Evolutionary conservation across 2,888 invertebrate genomes (phyloP).

Genomic region (Pegoplata infirma): DNA sequence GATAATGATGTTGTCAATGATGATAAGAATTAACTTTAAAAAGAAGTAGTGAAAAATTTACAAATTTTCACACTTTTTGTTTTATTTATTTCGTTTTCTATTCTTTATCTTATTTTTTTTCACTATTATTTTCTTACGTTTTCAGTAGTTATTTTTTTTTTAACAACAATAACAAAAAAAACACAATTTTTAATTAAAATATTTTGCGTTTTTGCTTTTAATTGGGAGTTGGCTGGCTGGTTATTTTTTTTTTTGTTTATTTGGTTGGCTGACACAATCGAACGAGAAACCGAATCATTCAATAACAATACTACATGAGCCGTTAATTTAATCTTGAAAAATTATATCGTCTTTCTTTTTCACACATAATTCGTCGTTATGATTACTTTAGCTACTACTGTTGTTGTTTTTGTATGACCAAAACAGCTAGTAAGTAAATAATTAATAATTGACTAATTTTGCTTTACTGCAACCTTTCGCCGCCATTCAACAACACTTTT

Average conservation of each 20-base stretch:
- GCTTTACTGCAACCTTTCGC: constrained; percentile 19
- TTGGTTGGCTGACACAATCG: constrained; percentile 65
- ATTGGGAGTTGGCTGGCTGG: constrained; percentile 71
- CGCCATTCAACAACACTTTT: not conserved
- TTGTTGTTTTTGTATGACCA: constrained; percentile 38
- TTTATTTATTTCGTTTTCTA: not conserved
- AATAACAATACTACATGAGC: constrained; percentile 35
- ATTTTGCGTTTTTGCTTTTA: constrained; percentile 57
- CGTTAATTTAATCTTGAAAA: constrained; percentile 55
- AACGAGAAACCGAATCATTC: constrained; percentile 56
- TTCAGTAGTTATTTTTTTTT: constrained; percentile 5
- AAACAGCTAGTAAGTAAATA: constrained; percentile 14
- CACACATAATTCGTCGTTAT: constrained; percentile 43
- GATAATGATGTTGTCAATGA: not conserved
- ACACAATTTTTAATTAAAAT: constrained; percentile 39
- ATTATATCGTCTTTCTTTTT: constrained; percentile 47
- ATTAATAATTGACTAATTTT: constrained; percentile 24
- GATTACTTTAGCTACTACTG: constrained; percentile 33
- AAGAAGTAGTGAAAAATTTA: not conserved
- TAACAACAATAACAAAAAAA: not conserved
- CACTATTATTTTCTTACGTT: too few relatives aligned
- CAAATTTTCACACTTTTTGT: constrained; percentile 6
- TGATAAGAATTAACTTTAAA: not conserved
- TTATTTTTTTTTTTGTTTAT: constrained; percentile 57
- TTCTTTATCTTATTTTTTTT: not conserved